Evolutionary conservation across 2,888 invertebrate species (phyloP).

Genomic region (Oithona nana): DNA sequence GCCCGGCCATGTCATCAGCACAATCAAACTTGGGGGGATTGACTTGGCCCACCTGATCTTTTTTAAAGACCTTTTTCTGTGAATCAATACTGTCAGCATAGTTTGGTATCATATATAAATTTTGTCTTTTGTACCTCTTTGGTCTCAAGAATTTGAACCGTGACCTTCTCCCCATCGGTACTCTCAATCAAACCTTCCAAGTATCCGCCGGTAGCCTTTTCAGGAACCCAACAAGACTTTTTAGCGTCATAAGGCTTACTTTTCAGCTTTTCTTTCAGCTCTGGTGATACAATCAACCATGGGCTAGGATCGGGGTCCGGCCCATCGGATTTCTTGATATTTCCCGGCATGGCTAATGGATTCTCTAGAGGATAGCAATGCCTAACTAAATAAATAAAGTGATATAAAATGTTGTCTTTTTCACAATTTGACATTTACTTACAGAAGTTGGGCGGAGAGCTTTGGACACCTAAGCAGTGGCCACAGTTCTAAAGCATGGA

Average conservation of each 20-base stretch:
- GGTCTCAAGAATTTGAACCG: background rate
- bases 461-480: background rate
- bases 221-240: constrained; percentile 97
- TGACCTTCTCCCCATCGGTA: constrained; percentile 17
- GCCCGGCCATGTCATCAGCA: constrained; percentile 94
- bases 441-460: too few species aligned
- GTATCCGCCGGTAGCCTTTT: constrained; percentile 83
- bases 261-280: constrained; percentile 92
- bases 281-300: constrained; percentile 80
- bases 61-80: constrained; percentile 61
- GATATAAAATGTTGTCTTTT: too few species aligned
- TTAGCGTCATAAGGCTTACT: constrained; percentile 99
- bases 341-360: constrained; percentile 39
- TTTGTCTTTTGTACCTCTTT: constrained; percentile 11
- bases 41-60: constrained; percentile 69
- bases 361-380: background rate
- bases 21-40: constrained; percentile 98
- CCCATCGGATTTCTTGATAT: constrained; percentile 21
- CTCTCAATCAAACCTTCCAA: constrained; percentile 43
- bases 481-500: background rate
- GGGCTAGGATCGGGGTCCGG: constrained; percentile 81
- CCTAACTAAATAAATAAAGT: too few species aligned
- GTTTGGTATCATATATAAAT: too few species aligned
- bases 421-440: too few species aligned
- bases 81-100: too few species aligned